A percentile compares a stretch with the other conserved stretches of the same genome.
phyloP scores from a whole-genome alignment of 2,888 invertebrate species.

The Eueremaeus valkanovi region DNA sequence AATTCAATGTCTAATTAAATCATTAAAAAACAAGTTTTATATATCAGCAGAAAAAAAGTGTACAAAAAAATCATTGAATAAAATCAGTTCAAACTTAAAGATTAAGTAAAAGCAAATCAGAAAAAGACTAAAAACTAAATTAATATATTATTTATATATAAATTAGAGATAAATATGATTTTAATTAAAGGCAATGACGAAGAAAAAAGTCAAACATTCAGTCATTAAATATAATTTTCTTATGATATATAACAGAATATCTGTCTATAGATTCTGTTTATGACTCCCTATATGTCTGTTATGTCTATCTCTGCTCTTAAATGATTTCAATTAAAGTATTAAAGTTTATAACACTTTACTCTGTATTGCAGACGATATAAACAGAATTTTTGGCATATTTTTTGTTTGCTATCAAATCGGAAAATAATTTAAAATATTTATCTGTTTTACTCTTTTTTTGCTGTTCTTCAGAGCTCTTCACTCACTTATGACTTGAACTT shows the following conservation, averaged over 20 bases:
- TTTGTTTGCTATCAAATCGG: too few species aligned
- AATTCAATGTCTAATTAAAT: neutral
- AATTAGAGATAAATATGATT: neutral
- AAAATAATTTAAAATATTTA: neutral
- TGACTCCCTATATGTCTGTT: neutral
- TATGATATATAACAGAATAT: neutral
- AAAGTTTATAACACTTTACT: too few species aligned
- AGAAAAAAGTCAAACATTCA: neutral
- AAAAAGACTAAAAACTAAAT: neutral
- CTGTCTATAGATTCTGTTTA: neutral
- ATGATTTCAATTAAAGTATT: neutral
- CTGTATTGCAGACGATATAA: too few species aligned
- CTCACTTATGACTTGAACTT: neutral
- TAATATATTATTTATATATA: too few species aligned
- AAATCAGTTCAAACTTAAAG: too few species aligned
- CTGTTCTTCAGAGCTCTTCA: too few species aligned
- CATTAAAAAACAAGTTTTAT: neutral
- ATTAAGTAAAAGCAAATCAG: too few species aligned
- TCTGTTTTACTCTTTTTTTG: too few species aligned
- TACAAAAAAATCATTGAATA: neutral
- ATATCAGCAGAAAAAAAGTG: neutral
- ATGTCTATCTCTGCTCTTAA: neutral
- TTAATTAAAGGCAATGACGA: neutral
- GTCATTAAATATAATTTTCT: neutral
- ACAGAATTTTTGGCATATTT: too few species aligned